Base-by-base conservation (phyloP, 2,888 invertebrate genomes). In the Leptothorax acervorum region DNA sequence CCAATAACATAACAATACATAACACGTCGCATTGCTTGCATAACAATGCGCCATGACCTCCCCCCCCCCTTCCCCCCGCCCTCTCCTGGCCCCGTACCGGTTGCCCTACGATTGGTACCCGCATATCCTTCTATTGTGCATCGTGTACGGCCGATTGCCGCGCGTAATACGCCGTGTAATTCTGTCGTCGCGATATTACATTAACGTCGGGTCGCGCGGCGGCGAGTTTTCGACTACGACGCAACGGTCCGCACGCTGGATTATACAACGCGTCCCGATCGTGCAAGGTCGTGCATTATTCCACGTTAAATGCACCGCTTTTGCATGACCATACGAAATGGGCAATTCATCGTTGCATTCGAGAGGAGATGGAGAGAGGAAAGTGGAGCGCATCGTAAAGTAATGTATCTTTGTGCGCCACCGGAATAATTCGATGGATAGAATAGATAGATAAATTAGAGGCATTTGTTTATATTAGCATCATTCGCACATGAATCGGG, bases 1-100 rank as follows among this genome's bases (percentile, higher is more conserved):
- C 93, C 93, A 93, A 93, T 93, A 93, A 93, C 93, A 93, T 93
- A 93, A 93, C 93, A 93, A 93, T 93, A 93, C 93, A 93, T 93
- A 93, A 93, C 93, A 93, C 93, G 93, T 93, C 92, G 92, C 92
- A 93, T 93, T 93, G 93, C 92, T 93, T 92, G 93, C 93, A 93
- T 93, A 92, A 93, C 93, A 93, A 93, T 93, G 91, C 91, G 85
- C 90, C 86, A 82, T 88, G 91, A 88, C 88, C 90, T 66, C 68
- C 42, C 68, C 83, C n/a, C 28, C 83, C 70, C 68, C 75, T 42
- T 42, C 45, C n/a, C 55, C 42, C 57, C 53, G 35, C 53, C 51
- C 60, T 3, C 45, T 51, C 57, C n/a, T 23, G 55, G 65, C 2
- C 53, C 79, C 42, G 66, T 51, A 15, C 81, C 79, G 66, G 73